Percentiles rank a stretch among this genome's conserved stretches.
Conservation (phyloP, 2,113 vertebrate genomes). For the Cyprinodon variegatus region DNA sequence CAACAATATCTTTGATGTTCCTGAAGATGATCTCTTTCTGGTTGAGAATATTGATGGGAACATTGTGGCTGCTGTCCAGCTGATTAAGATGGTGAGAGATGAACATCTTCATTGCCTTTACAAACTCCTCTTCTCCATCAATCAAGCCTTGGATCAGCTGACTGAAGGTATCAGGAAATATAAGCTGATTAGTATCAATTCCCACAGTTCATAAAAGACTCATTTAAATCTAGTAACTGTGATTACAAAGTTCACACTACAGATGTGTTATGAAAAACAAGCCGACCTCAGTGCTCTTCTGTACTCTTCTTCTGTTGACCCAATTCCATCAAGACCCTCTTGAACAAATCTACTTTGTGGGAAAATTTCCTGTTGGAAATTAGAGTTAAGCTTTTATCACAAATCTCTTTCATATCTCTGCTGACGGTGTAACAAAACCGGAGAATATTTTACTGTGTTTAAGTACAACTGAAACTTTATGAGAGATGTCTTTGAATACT, state of each 20-base stretch:
- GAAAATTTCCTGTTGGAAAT: constrained; percentile 61
- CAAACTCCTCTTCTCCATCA: constrained; percentile 78
- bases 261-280: background rate
- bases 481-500: background rate
- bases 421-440: background rate
- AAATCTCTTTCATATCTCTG: background rate
- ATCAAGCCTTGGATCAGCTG: constrained; percentile 75
- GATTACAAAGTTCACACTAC: background rate
- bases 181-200: constrained; percentile 25
- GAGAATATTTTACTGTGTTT: background rate
- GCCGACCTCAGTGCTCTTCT: constrained; percentile 65
- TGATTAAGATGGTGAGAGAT: constrained; percentile 62
- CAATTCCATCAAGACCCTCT: constrained; percentile 71
- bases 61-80: constrained; percentile 60
- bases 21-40: constrained; percentile 87
- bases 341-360: constrained; percentile 56
- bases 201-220: background rate
- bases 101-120: constrained; percentile 76
- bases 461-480: background rate
- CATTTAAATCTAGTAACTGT: background rate
- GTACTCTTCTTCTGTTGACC: constrained; percentile 73
- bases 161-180: constrained; percentile 51
- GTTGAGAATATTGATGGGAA: constrained; percentile 68
- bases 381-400: background rate
- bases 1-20: constrained; percentile 87